These are phyloP conservation scores for Dioctria linearis DNA, from an alignment of 2,888 invertebrate genomes.

Conservation along the genomic window DNA sequence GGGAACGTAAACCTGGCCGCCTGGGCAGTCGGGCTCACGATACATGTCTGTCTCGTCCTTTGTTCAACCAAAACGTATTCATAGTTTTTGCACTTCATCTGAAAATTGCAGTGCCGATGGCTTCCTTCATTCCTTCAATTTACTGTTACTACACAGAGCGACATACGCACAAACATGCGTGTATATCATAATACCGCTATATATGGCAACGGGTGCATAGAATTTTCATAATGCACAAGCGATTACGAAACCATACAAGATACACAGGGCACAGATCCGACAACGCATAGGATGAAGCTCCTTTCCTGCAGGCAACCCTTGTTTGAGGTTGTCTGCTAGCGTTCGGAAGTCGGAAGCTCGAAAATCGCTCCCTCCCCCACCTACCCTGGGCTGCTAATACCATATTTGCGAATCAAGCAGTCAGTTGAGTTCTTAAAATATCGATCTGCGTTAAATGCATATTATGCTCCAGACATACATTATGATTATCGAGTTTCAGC, in stretches of 20 bases:
- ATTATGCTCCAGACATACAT: constrained; percentile 51
- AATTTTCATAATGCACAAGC: constrained; percentile 49
- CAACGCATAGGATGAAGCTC: constrained; percentile 9
- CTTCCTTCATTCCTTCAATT: neutral
- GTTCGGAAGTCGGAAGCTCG: too few species aligned
- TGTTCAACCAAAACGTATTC: constrained; percentile 29
- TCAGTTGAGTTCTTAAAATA: constrained; percentile 52
- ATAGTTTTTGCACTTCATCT: constrained; percentile 52
- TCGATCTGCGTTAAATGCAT: constrained; percentile 53
- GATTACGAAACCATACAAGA: constrained; percentile 52
- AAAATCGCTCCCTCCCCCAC: neutral
- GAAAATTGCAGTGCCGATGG: constrained; percentile 26
- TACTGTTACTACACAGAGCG: neutral
- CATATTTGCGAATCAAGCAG: constrained; percentile 46
- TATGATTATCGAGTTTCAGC: constrained; percentile 55
- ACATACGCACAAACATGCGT: constrained; percentile 45
- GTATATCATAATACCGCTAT: neutral
- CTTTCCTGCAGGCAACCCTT: neutral
- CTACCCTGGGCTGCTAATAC: neutral
- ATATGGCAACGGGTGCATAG: constrained; percentile 19
- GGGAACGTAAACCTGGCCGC: neutral
- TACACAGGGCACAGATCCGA: neutral
- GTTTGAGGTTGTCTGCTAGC: too few species aligned
- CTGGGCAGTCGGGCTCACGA: neutral
- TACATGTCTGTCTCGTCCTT: constrained; percentile 52